phyloP scores from a whole-genome alignment of 2,888 invertebrate species.

The Trachelus tabidus region DNA sequence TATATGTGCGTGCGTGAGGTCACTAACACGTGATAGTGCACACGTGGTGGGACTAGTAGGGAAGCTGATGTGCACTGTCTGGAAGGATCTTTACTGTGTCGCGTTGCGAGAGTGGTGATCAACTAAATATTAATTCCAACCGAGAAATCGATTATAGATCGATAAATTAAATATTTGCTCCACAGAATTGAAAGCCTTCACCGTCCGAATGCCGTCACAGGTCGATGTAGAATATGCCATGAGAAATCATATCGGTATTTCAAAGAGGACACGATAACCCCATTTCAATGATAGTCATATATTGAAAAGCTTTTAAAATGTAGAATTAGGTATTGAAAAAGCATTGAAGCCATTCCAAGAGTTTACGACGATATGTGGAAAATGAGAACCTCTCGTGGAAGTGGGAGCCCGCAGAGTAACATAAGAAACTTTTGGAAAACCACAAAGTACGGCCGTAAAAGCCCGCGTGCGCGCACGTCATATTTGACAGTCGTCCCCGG shows the following conservation, averaged over 20 bases:
- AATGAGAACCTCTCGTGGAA: not conserved
- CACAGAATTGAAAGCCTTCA: not conserved
- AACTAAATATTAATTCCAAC: constrained; percentile 9
- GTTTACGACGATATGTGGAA: not conserved
- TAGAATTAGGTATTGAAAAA: not conserved
- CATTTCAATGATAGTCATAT: not conserved
- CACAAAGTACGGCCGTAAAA: constrained; percentile 58
- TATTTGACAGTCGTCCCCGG: constrained; percentile 14
- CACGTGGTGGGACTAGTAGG: constrained; percentile 14
- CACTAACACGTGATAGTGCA: not conserved
- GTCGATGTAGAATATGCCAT: not conserved
- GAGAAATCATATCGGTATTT: not conserved
- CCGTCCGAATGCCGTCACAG: not conserved
- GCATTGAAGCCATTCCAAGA: not conserved
- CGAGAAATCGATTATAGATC: not conserved
- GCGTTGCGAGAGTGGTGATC: constrained; percentile 23
- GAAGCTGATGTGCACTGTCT: not conserved
- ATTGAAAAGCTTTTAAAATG: not conserved
- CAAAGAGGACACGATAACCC: not conserved
- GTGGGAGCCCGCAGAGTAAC: constrained; percentile 16
- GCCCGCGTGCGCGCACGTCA: constrained; percentile 42
- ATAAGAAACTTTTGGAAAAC: constrained; percentile 53
- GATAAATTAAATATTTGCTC: not conserved
- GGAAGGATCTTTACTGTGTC: constrained; percentile 34
- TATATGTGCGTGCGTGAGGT: constrained; percentile 30